Evolutionary conservation across 1,140 invertebrate species (phyloP).

Genomic region (Drosophila fuyamai): DNA sequence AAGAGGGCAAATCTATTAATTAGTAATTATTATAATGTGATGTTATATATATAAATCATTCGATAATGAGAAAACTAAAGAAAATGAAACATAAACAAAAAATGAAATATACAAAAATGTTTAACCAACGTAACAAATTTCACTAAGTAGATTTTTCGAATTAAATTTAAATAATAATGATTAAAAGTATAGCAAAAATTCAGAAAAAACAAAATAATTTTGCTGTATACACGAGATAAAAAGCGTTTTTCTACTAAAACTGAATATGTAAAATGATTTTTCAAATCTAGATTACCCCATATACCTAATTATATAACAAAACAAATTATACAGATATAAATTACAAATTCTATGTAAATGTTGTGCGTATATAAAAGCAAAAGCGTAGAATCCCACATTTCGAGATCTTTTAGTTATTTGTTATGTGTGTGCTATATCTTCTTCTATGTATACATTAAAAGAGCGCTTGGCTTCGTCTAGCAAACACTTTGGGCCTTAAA

Average conservation of each 20-base stretch:
- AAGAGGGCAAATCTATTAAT: slow-evolving; percentile 63
- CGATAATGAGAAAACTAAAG: slow-evolving; percentile 41
- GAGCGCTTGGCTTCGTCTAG: slow-evolving; percentile 41
- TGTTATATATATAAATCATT: slow-evolving; percentile 79
- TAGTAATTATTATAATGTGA: slow-evolving; percentile 84
- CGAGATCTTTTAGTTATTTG: slow-evolving; percentile 33
- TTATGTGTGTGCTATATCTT: slow-evolving; percentile 41
- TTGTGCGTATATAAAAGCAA: slow-evolving; percentile 42
- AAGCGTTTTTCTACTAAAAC: slow-evolving; percentile 71
- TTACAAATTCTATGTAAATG: slow-evolving; percentile 48
- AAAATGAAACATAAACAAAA: slow-evolving; percentile 28
- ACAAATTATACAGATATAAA: slow-evolving; percentile 41
- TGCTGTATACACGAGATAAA: slow-evolving; percentile 51
- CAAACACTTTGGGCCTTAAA: slow-evolving; percentile 41
- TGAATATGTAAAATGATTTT: slow-evolving; percentile 73
- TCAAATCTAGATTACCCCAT: slow-evolving; percentile 48
- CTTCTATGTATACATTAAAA: slow-evolving; percentile 18
- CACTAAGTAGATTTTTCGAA: slow-evolving; percentile 80
- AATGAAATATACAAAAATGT: slow-evolving; percentile 60
- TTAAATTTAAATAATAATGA: slow-evolving; percentile 64
- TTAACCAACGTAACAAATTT: slow-evolving; percentile 75
- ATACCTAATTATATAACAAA: slow-evolving; percentile 32
- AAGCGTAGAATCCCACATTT: slow-evolving; percentile 30
- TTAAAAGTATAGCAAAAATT: slow-evolving; percentile 25
- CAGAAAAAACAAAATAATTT: slow-evolving; percentile 38